A percentile compares a stretch with the other conserved stretches of the same genome.
phyloP scores from a whole-genome alignment of 2,797 vertebrate genomes.

The Neosalanx taihuensis region DNA sequence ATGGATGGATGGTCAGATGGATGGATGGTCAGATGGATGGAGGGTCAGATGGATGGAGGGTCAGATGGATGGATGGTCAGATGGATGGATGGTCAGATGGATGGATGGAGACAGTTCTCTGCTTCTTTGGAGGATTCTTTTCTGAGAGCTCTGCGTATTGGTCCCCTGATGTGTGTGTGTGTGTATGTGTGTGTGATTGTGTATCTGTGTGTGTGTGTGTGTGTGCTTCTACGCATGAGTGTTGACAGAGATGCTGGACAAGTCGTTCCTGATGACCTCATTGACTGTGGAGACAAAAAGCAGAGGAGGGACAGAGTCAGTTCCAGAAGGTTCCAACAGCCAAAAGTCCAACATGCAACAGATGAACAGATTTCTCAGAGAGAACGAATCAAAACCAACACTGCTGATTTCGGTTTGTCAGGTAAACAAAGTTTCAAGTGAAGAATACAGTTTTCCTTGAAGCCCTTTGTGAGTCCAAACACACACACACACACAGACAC shows the following conservation, averaged over 20 bases:
- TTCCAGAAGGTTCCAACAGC: not conserved
- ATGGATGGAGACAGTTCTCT: slow-evolving; percentile 37
- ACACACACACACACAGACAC: not conserved
- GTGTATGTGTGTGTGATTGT: slow-evolving; percentile 29
- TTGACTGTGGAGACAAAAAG: slow-evolving; percentile 84
- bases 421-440: too few species aligned
- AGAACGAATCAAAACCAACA: not conserved
- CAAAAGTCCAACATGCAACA: too few species aligned
- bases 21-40: too few species aligned
- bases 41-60: too few species aligned
- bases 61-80: not conserved
- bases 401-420: too few species aligned
- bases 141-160: slow-evolving; percentile 29
- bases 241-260: slow-evolving; percentile 86
- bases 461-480: not conserved
- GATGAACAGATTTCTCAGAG: not conserved
- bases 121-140: slow-evolving; percentile 41
- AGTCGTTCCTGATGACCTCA: slow-evolving; percentile 95
- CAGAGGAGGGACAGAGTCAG: slow-evolving; percentile 21
- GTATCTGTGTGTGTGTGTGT: slow-evolving; percentile 30
- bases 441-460: not conserved
- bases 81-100: slow-evolving; percentile 15
- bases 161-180: slow-evolving; percentile 33
- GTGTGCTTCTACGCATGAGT: slow-evolving; percentile 73
- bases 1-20: too few species aligned